These are phyloP conservation scores for Plutella xylostella DNA, from an alignment of 2,888 invertebrate species.

Conservation along the genomic window DNA sequence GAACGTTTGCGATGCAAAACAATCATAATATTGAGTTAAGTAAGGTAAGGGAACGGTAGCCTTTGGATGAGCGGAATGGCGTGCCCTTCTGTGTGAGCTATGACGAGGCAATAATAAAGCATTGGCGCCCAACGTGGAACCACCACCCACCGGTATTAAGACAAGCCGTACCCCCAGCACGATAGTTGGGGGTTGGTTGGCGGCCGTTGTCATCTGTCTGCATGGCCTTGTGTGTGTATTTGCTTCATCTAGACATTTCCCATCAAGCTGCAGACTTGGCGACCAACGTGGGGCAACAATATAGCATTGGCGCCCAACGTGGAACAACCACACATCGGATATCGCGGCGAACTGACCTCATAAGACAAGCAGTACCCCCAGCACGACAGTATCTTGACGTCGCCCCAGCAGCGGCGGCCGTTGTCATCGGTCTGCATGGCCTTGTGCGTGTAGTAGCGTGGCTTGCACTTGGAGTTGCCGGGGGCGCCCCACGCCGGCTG, in stretches of 20 bases:
- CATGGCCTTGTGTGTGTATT: constrained; percentile 49
- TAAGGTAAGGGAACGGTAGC: too few species aligned
- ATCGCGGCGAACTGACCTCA: constrained; percentile 73
- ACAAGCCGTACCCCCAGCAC: constrained; percentile 88
- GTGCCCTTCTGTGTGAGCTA: too few species aligned
- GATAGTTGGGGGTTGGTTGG: constrained; percentile 83
- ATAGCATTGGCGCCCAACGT: too few species aligned
- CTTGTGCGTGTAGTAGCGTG: constrained; percentile 43
- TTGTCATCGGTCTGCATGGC: constrained; percentile 63
- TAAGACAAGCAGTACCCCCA: constrained; percentile 89
- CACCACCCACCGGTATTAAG: constrained; percentile 83
- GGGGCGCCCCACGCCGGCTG: background rate
- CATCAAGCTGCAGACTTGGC: too few species aligned
- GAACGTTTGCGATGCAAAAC: too few species aligned
- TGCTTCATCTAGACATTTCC: too few species aligned
- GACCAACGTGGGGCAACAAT: too few species aligned
- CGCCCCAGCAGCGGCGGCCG: constrained; percentile 83
- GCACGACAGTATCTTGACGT: constrained; percentile 82
- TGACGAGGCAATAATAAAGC: too few species aligned
- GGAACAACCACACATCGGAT: too few species aligned
- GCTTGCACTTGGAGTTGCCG: constrained; percentile 39
- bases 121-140: too few species aligned
- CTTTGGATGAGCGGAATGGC: too few species aligned
- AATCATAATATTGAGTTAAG: too few species aligned
- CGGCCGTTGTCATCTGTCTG: constrained; percentile 71